These are phyloP conservation scores for Ceratotherium simum DNA, from an alignment of 2,113 vertebrate species.

Conservation along the genomic window DNA sequence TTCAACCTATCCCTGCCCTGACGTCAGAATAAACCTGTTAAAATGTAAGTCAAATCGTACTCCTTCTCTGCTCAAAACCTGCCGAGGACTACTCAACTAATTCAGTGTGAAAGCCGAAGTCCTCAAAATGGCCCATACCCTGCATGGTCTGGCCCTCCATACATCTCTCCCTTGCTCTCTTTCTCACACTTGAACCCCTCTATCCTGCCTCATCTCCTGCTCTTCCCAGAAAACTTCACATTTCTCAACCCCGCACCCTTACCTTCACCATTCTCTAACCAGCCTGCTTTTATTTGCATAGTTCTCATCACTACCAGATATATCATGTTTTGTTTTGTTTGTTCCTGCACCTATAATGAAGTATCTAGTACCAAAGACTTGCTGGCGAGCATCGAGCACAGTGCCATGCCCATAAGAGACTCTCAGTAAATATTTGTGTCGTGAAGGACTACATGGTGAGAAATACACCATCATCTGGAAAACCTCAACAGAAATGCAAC, in stretches of 20 bases:
- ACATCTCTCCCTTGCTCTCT: background rate
- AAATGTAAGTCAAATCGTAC: background rate
- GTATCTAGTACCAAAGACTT: too few relatives aligned
- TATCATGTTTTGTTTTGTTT: background rate
- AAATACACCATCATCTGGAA: background rate
- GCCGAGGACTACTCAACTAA: background rate
- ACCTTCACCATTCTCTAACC: background rate
- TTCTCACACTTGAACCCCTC: too few relatives aligned
- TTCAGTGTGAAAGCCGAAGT: background rate
- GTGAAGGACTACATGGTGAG: accelerated
- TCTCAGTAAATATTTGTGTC: accelerated
- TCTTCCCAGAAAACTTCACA: background rate
- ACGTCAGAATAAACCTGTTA: background rate
- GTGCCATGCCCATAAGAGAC: accelerated
- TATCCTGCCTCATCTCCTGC: background rate
- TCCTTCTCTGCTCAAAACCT: background rate
- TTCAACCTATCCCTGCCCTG: background rate
- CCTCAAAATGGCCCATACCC: background rate
- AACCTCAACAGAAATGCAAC: background rate
- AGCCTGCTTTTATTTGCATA: too few relatives aligned
- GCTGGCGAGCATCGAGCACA: background rate
- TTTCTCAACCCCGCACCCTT: accelerated
- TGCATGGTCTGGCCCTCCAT: accelerated
- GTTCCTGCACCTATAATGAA: background rate
- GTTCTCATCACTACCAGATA: accelerated